phyloP scores from a whole-genome alignment of 2,113 vertebrate species.

The Macquaria australasica region DNA sequence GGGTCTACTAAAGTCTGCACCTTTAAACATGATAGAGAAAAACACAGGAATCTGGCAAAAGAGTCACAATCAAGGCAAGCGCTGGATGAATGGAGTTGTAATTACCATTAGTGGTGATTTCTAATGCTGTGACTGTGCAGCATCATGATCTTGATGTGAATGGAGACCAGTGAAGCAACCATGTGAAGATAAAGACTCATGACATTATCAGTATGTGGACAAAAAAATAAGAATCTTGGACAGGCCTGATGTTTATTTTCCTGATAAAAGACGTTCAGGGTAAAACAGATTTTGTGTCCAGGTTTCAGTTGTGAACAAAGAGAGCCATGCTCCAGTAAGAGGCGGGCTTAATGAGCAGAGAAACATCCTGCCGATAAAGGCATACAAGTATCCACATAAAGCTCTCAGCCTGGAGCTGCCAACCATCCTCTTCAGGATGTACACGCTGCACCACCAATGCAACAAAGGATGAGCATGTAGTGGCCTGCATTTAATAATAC shows the following conservation, averaged over 20 bases:
- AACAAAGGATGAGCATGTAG: conserved; percentile 33
- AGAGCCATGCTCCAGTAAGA: not conserved
- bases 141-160: not conserved
- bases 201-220: not conserved
- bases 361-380: not conserved
- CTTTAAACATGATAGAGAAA: not conserved
- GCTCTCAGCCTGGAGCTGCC: conserved; percentile 36
- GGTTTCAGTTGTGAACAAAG: conserved; percentile 14
- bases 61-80: not conserved
- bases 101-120: not conserved
- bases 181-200: not conserved
- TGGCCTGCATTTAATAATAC: conserved; percentile 48
- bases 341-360: not conserved
- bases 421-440: not conserved
- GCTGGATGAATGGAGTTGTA: not conserved
- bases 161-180: not conserved
- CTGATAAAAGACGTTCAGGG: not conserved
- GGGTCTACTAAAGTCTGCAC: not conserved
- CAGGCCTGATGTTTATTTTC: not conserved
- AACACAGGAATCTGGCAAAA: not conserved
- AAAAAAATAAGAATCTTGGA: not conserved
- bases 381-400: conserved; percentile 14
- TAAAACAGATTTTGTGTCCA: not conserved
- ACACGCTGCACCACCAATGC: not conserved
- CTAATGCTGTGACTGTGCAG: not conserved